Conservation (phyloP, 1,140 invertebrate species). For the Caerostris extrusa region DNA sequence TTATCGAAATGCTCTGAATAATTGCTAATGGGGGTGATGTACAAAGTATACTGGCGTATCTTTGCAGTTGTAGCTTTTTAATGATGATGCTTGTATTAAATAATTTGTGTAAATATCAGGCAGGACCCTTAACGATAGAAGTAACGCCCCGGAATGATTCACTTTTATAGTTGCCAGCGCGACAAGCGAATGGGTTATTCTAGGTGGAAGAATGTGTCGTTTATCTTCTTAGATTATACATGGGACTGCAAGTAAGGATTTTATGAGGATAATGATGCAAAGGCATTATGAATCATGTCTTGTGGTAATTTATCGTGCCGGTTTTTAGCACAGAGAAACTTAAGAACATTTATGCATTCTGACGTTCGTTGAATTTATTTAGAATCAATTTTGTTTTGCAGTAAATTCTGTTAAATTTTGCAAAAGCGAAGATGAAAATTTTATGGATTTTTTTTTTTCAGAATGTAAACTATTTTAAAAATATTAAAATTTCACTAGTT, state of each 20-base stretch:
- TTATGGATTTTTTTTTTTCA: too few species aligned
- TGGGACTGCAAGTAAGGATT: neutral
- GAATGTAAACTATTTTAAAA: too few species aligned
- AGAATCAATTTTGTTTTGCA: neutral
- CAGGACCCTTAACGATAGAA: neutral
- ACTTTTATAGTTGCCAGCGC: neutral
- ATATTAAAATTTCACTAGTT: too few species aligned
- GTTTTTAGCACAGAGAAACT: too few species aligned
- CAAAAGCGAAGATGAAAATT: neutral
- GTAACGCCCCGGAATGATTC: neutral
- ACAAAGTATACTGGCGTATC: slow-evolving; percentile 30
- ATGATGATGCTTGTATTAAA: slow-evolving; percentile 34
- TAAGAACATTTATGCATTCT: too few species aligned
- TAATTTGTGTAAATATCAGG: slow-evolving; percentile 35
- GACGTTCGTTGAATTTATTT: too few species aligned
- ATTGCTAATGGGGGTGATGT: slow-evolving; percentile 66
- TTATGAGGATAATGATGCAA: neutral
- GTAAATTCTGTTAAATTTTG: neutral
- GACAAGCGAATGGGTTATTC: neutral
- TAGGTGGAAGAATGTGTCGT: neutral
- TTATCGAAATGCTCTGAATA: slow-evolving; percentile 72
- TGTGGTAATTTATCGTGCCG: neutral
- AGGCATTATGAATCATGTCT: neutral
- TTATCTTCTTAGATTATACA: neutral
- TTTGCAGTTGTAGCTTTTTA: neutral